Evolutionary conservation across 2,113 vertebrate species (phyloP).

Genomic region (Myiagra hebetior): DNA sequence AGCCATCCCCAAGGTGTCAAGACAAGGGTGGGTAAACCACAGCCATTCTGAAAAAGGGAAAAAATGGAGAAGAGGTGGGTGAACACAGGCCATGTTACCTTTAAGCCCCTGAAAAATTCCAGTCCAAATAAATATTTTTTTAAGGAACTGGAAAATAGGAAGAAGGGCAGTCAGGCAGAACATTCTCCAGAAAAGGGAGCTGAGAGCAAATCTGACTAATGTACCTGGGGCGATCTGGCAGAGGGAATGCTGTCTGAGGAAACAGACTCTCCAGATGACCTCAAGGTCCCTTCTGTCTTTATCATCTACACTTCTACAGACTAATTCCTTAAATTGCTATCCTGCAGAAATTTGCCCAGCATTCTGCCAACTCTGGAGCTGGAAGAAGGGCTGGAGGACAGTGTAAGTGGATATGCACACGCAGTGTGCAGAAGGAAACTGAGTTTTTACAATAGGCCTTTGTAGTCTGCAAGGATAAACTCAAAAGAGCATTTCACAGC

Average conservation of each 20-base stretch:
- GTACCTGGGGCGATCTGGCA: not conserved
- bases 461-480: not conserved
- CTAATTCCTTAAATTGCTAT: not conserved
- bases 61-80: not conserved
- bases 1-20: not conserved
- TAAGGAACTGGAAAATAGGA: not conserved
- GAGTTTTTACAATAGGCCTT: not conserved
- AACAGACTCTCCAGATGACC: not conserved
- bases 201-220: not conserved
- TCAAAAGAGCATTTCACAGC: not conserved
- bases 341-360: not conserved
- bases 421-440: not conserved
- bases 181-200: not conserved
- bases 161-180: not conserved
- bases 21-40: not conserved
- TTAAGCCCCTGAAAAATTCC: not conserved
- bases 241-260: not conserved
- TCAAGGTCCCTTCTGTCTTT: not conserved
- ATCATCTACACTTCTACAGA: not conserved
- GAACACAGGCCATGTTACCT: rapidly evolving
- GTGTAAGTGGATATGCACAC: not conserved
- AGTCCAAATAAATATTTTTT: not conserved
- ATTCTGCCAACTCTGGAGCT: not conserved
- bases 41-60: not conserved
- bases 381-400: not conserved